Evolutionary conservation across 2,113 vertebrate species (phyloP).

Genomic region (Gadus chalcogrammus): DNA sequence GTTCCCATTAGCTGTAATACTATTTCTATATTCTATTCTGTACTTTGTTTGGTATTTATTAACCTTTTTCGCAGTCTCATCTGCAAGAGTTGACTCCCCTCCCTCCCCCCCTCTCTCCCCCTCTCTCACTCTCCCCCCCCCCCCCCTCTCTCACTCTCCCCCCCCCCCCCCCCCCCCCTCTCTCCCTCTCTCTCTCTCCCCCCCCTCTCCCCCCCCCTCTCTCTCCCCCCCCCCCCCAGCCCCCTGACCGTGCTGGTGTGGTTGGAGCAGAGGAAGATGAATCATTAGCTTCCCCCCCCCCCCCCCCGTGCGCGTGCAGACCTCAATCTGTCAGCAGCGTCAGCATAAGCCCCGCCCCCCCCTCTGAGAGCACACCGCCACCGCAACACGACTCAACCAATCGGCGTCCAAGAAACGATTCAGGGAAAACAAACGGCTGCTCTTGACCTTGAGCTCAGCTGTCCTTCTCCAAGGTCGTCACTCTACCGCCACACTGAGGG

Average conservation of each 20-base stretch:
- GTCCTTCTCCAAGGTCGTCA: not conserved
- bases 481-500: not conserved
- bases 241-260: not conserved
- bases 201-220: too few species aligned
- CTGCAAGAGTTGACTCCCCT: too few species aligned
- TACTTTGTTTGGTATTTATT: too few species aligned
- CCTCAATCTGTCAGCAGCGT: conserved; percentile 71
- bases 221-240: too few species aligned
- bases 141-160: too few species aligned
- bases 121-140: too few species aligned
- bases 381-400: conserved; percentile 28
- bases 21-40: too few species aligned
- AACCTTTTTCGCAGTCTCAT: too few species aligned
- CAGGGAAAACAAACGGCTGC: not conserved
- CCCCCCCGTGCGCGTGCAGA: conserved; percentile 44
- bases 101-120: too few species aligned
- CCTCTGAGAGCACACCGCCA: not conserved
- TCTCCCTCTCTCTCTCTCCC: too few species aligned
- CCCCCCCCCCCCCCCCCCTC: too few species aligned
- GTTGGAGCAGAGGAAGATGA: conserved; percentile 32
- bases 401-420: not conserved
- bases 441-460: conserved; percentile 7
- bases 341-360: conserved; percentile 1
- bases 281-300: conserved; percentile 60
- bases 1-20: too few species aligned